Base-by-base conservation (phyloP, 2,113 vertebrate genomes). In the Columba livia region DNA sequence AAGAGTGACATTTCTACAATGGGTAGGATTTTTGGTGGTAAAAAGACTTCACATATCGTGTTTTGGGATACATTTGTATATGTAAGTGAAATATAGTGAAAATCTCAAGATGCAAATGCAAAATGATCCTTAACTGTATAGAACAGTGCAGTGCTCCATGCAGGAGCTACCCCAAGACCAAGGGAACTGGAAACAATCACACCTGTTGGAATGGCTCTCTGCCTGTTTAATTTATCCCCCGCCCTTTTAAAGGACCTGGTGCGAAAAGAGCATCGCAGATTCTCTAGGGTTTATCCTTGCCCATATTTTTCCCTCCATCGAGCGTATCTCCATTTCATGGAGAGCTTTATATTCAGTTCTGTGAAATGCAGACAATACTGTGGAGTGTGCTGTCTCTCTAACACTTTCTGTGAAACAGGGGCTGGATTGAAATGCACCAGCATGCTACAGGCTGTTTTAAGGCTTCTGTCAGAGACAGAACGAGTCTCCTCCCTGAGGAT, bases 401-500 rank as follows among this genome's bases (percentile, higher is more conserved):
- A 61, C 0, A 2, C 54, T 89, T 79, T 58, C 74, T 65, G 64
- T 62, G 83, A 60, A 89, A 85, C 47, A 88, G 79, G 72, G 90
- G 38, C 69, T 69, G 72, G 40, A 80, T 67, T n/a, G 74, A 94
- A 89, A 56, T 44, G 56, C 71, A 78, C 20, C 82, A 91, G 75
- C 42, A 16, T 58, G 54, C 36, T 58, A 79, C 74, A 88, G 83
- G 47, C 50, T 92, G 79, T 88, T 85, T 74, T 60, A 90, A 78
- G 79, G 38, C 51, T 77, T 78, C 58, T 69, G 61, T 34, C 61
- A 94, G 65, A 94, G 29, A 57, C 32, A 65, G 88, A 78, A 28
- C 58, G 31, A 93, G 72, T 56, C 47, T 96, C 36, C 85, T 93
- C 89, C 81, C 85, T 77, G 54, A 95, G 81, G 44, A 87, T 79